Percentiles rank a stretch among this genome's conserved stretches.
phyloP scores from a whole-genome alignment of 37 sponge, comb jelly and placozoan species.

The Bolinopsis microptera region DNA sequence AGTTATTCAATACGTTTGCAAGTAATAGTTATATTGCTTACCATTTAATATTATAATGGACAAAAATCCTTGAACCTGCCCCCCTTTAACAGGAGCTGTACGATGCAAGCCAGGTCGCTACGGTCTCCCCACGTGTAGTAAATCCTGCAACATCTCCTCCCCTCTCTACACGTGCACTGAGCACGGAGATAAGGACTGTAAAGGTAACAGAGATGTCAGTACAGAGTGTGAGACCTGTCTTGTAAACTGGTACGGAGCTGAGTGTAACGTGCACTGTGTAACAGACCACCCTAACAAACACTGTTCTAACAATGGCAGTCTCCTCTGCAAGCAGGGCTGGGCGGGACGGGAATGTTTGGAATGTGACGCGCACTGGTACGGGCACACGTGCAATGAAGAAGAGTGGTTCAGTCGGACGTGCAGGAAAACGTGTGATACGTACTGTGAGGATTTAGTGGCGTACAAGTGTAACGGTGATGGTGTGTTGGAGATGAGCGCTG shows the following conservation, averaged over 20 bases:
- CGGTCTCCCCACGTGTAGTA: too few relatives aligned
- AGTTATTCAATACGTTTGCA: too few relatives aligned
- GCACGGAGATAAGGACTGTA: too few relatives aligned
- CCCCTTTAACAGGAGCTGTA: too few relatives aligned
- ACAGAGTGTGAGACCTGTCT: background rate
- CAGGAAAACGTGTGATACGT: slow-evolving; percentile 8
- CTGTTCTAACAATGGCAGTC: background rate
- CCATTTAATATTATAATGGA: too few relatives aligned
- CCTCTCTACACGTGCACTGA: too few relatives aligned
- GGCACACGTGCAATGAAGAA: background rate
- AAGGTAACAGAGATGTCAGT: background rate
- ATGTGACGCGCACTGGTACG: background rate
- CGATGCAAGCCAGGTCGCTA: too few relatives aligned
- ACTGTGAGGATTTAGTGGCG: background rate
- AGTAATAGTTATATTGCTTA: too few relatives aligned
- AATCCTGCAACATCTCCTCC: too few relatives aligned
- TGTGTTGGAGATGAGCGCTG: background rate
- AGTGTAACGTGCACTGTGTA: background rate
- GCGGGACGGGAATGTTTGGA: background rate
- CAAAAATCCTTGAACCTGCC: too few relatives aligned
- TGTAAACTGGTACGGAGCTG: background rate
- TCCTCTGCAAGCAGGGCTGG: background rate
- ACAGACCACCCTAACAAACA: background rate
- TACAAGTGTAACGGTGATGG: slow-evolving; percentile 30
- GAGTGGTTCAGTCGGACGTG: background rate